Evolutionary conservation across 2,113 vertebrate genomes (phyloP), one percentile per base, ranked within the genome.

Genomic region (Hippocampus comes): DNA sequence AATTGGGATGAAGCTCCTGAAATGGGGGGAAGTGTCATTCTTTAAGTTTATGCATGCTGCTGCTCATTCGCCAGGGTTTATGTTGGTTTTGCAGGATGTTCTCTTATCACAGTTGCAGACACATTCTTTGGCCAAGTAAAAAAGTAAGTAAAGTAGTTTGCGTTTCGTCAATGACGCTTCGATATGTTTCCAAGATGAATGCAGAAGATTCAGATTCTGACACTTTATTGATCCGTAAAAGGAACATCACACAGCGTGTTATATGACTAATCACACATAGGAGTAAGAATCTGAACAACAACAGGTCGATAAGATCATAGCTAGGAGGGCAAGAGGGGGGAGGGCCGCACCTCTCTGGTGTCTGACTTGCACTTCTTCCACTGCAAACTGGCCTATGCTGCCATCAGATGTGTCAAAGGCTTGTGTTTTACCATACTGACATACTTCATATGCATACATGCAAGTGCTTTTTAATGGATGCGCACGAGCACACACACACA

Each of bases 331-430:
- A 85, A 77, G 72, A 79, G 56, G 78, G 67, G 83, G 82, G 72
- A 83, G 79, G 77, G 84, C 78, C 70, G 77, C 80, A 56, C 81
- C 73, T 81, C 89, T 91, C 87, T 83, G 78, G 87, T 89, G 83
- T 77, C 84, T 77, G 34, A 38, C 34, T 6, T 59, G 84, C 73
- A 73, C 73, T 81, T 87, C 77, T 82, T 87, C 78, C 85, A 71
- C 83, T 78, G 75, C 78, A 85, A 84, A 77, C 85, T 78, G 84
- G 80, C 85, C 82, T 57, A 42, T 79, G 59, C 84, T 78, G 60
- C 73, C 68, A 68, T 84, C 87, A 85, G 84, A 79, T 78, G 83
- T 90, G 90, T 92, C 91, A 92, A 92, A 93, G 86, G 76, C 51
- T 80, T 72, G 9, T 78, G 53, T 74, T 85, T 77, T 43, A 73